Conservation (phyloP, 2,113 vertebrate genomes). For the Diphyllodes magnificus region DNA sequence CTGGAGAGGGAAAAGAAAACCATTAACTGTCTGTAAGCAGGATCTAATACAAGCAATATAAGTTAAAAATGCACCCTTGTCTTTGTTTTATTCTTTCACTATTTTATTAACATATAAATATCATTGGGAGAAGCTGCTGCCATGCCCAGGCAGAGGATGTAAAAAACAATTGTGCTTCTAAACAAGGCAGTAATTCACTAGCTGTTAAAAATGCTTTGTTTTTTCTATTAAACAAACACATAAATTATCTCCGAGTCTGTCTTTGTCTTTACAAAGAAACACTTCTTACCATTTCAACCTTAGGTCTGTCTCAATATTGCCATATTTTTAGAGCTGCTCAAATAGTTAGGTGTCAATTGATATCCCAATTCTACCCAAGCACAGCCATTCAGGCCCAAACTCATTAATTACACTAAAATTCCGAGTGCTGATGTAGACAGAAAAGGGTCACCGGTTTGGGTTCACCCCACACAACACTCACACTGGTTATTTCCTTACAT, state of each 20-base stretch:
- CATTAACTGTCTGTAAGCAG: constrained; percentile 15
- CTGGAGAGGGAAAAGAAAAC: not conserved
- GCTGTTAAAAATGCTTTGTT: constrained; percentile 3
- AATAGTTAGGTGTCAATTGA: not conserved
- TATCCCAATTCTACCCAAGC: not conserved
- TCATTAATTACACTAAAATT: not conserved
- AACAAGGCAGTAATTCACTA: constrained; percentile 21
- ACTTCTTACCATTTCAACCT: not conserved
- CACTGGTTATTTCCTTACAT: fast-evolving
- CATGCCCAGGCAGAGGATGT: not conserved
- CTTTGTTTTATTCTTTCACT: constrained; percentile 45
- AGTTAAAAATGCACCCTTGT: constrained; percentile 23
- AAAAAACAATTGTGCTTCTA: not conserved
- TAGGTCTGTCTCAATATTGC: not conserved
- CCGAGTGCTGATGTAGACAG: not conserved
- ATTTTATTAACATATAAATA: constrained; percentile 64
- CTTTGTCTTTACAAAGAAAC: not conserved
- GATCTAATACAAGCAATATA: constrained; percentile 5
- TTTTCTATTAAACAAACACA: not conserved
- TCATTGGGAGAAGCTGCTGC: constrained; percentile 12
- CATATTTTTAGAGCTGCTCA: not conserved
- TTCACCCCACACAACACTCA: not conserved
- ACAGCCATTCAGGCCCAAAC: not conserved
- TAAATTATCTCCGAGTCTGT: not conserved
- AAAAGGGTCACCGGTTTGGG: not conserved